phyloP scores from a whole-genome alignment of 2,888 invertebrate genomes.

The Ichneumoninae sp. region DNA sequence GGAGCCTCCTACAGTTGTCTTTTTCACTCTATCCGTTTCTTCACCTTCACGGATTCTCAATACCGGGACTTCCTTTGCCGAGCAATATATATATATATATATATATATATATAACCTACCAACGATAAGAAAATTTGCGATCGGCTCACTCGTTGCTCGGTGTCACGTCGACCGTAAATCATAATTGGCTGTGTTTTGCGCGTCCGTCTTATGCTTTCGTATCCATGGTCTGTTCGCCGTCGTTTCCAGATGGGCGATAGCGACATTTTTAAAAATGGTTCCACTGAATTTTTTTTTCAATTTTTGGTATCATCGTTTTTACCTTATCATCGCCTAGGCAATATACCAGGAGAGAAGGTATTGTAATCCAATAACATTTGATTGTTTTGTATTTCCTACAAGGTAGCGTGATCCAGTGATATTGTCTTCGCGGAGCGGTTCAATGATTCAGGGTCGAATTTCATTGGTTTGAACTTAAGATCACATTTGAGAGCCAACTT shows the following conservation, averaged over 20 bases:
- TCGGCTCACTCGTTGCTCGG: neutral
- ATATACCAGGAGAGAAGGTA: no score
- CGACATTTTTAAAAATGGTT: neutral
- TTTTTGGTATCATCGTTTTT: neutral
- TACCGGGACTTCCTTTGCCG: slow-evolving; percentile 39
- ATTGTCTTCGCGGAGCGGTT: no score
- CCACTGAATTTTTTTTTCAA: neutral
- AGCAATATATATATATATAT: neutral
- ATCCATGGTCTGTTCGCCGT: neutral
- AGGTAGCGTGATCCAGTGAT: no score
- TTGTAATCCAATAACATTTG: no score
- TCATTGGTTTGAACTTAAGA: no score
- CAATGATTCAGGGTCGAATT: no score
- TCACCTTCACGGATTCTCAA: slow-evolving; percentile 27
- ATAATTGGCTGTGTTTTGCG: slow-evolving; percentile 12
- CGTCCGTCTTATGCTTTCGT: neutral
- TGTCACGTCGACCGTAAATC: slow-evolving; percentile 16
- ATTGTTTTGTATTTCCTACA: no score
- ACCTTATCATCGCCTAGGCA: no score
- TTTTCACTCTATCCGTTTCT: slow-evolving; percentile 26
- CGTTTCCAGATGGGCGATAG: neutral
- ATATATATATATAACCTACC: neutral
- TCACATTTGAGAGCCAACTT: no score
- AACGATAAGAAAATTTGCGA: slow-evolving; percentile 19
- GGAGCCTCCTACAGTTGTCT: neutral